Conservation (phyloP, 2,113 vertebrate species). For the Tiliqua scincoides region DNA sequence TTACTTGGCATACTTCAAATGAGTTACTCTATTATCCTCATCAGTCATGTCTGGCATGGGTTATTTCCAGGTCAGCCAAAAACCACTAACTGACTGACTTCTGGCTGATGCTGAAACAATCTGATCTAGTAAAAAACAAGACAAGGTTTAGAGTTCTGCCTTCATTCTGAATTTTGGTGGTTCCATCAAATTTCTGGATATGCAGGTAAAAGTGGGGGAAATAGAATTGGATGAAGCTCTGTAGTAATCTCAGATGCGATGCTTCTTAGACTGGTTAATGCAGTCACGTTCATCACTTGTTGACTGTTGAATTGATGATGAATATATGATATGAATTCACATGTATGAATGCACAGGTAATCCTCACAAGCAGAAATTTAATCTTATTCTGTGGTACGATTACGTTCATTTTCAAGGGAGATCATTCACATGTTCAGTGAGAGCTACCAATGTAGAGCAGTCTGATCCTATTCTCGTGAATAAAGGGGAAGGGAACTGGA, state of each 20-base stretch:
- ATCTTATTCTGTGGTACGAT: neutral
- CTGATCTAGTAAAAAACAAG: neutral
- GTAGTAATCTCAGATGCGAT: no score
- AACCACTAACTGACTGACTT: neutral
- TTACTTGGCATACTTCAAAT: neutral
- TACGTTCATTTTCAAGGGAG: neutral
- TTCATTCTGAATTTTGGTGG: neutral
- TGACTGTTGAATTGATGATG: neutral
- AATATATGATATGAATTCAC: no score
- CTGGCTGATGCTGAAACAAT: slow-evolving; percentile 7
- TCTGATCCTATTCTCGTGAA: no score
- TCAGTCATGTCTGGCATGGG: neutral
- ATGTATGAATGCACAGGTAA: neutral
- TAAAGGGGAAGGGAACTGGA: no score
- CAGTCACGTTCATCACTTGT: no score
- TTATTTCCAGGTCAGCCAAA: slow-evolving; percentile 10
- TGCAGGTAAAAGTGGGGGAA: neutral
- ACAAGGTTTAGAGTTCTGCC: neutral
- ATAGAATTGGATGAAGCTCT: neutral
- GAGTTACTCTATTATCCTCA: neutral
- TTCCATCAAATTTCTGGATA: neutral
- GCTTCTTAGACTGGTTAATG: neutral
- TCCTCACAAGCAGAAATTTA: neutral
- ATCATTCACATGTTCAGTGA: neutral
- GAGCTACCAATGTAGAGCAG: no score